These are phyloP conservation scores for Saturnia pavonia DNA, from an alignment of 2,888 invertebrate species.

Conservation along the genomic window DNA sequence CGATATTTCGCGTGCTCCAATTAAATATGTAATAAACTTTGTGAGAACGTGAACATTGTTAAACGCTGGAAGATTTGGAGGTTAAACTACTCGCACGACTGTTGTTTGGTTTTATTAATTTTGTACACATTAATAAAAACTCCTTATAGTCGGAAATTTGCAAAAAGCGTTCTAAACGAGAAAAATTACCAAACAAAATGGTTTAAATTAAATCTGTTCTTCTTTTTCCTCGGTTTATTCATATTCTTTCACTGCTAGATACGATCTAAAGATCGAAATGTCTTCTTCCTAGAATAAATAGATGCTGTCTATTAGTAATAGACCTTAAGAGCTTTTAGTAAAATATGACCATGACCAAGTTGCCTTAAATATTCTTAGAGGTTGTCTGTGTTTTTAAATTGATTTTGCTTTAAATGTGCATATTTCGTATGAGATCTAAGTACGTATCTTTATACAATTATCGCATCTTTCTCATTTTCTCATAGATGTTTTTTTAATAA, in stretches of 20 bases:
- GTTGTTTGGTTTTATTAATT: conserved; percentile 52
- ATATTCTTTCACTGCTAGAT: too few species aligned
- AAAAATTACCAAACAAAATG: background rate
- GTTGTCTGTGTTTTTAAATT: too few species aligned
- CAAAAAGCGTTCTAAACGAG: background rate
- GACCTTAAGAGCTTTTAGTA: too few species aligned
- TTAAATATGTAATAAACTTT: conserved; percentile 50
- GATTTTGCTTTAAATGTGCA: too few species aligned
- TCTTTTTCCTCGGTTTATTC: background rate
- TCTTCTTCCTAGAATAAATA: background rate
- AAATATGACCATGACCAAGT: too few species aligned
- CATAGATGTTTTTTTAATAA: too few species aligned
- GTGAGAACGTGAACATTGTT: conserved; percentile 58
- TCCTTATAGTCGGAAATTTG: conserved; percentile 16
- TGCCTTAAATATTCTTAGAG: too few species aligned
- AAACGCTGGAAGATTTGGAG: conserved; percentile 36
- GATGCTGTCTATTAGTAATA: too few species aligned
- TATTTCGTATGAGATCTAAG: too few species aligned
- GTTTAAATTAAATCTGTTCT: background rate
- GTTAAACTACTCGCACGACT: conserved; percentile 53
- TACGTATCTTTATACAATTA: too few species aligned
- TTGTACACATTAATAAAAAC: conserved; percentile 47
- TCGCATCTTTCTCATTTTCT: too few species aligned
- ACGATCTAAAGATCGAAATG: too few species aligned
- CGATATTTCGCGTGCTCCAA: conserved; percentile 67